These are phyloP conservation scores for Baryphthengus martii DNA, from an alignment of 2,113 vertebrate genomes.

Conservation along the genomic window DNA sequence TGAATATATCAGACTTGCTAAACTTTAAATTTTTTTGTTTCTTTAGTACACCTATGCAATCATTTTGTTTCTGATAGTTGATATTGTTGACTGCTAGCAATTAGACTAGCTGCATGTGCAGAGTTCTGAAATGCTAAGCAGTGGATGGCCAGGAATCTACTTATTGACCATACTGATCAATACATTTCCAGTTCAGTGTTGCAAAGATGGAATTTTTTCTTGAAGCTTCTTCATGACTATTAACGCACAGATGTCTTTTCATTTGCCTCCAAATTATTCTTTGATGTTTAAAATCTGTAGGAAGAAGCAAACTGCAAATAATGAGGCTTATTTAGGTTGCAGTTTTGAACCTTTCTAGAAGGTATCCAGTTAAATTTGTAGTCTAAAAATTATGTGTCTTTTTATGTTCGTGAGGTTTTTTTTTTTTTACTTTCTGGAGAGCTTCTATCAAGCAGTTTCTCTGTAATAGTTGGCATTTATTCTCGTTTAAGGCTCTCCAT, in stretches of 20 bases:
- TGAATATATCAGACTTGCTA: neutral
- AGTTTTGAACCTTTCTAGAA: neutral
- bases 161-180: neutral
- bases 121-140: neutral
- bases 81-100: neutral
- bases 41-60: neutral
- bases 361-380: neutral
- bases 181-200: neutral
- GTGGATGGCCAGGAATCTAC: neutral
- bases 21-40: neutral
- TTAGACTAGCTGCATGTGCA: neutral
- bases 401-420: no score
- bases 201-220: neutral
- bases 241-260: neutral
- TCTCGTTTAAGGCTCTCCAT: neutral
- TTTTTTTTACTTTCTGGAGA: neutral
- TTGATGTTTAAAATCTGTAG: neutral
- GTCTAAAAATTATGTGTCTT: accelerated
- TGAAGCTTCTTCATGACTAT: neutral
- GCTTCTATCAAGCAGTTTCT: neutral
- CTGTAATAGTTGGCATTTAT: neutral
- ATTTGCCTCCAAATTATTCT: neutral
- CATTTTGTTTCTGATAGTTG: neutral
- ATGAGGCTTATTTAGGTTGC: neutral
- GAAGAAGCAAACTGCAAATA: neutral